Conservation (phyloP, 2,888 invertebrate species). For the Tiliacea aurago region DNA sequence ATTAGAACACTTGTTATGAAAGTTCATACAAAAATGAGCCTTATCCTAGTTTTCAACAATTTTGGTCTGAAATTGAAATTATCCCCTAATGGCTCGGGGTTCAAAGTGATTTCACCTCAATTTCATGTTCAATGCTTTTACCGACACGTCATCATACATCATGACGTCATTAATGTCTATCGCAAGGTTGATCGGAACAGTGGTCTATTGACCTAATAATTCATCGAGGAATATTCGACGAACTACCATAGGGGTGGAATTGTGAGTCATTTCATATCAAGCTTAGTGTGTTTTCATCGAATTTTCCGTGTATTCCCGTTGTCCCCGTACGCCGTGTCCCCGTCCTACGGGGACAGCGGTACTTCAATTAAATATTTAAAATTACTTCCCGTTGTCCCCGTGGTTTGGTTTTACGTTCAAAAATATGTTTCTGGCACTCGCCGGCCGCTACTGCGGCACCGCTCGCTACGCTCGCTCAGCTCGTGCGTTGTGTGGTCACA, state of each 20-base stretch:
- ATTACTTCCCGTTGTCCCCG: no score
- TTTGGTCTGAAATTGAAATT: constrained; percentile 4
- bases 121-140: constrained; percentile 45
- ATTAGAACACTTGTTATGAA: background rate
- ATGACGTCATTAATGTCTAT: constrained; percentile 29
- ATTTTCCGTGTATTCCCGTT: no score
- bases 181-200: constrained; percentile 26
- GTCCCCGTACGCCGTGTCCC: no score
- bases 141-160: constrained; percentile 2
- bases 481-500: no score
- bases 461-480: no score
- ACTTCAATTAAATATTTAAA: no score
- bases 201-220: constrained; percentile 19
- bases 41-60: background rate
- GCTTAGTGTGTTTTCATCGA: no score
- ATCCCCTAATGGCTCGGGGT: constrained; percentile 3
- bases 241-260: background rate
- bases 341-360: no score
- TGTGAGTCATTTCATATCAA: background rate
- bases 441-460: no score
- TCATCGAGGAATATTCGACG: background rate
- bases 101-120: constrained; percentile 29
- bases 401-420: no score
- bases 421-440: no score
- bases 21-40: background rate